A percentile compares a stretch with the other conserved stretches of the same genome.
phyloP scores from a whole-genome alignment of 2,888 invertebrate species.

The Drosophila imparisetae region DNA sequence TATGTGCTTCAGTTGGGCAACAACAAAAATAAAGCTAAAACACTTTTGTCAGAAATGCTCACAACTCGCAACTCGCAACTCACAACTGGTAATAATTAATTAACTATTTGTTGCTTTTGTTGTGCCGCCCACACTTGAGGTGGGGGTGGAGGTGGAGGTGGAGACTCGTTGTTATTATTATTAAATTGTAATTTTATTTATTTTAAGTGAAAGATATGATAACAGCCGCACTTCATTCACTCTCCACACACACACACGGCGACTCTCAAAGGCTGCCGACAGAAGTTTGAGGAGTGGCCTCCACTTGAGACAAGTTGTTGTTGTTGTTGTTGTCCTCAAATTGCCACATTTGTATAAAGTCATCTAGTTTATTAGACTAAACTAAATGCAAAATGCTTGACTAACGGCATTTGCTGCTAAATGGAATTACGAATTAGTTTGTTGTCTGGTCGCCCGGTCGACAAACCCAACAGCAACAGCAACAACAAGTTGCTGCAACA shows the following conservation, averaged over 20 bases:
- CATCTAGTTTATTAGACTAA: conserved; percentile 67
- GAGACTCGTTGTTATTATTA: conserved; percentile 65
- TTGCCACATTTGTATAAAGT: conserved; percentile 60
- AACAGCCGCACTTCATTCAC: conserved; percentile 52
- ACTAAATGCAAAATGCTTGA: conserved; percentile 59
- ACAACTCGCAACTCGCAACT: conserved; percentile 22
- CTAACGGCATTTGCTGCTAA: conserved; percentile 40
- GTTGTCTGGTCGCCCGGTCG: conserved; percentile 8
- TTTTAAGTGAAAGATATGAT: conserved; percentile 80
- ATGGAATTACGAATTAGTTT: conserved; percentile 20
- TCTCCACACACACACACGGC: conserved; percentile 7
- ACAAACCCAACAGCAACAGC: background rate
- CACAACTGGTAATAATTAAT: conserved; percentile 71
- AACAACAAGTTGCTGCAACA: conserved; percentile 70
- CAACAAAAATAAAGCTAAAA: conserved; percentile 44
- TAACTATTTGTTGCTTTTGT: conserved; percentile 80
- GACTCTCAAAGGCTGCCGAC: conserved; percentile 72
- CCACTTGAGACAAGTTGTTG: conserved; percentile 23
- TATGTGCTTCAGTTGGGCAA: conserved; percentile 64
- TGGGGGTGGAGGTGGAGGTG: background rate
- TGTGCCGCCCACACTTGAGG: conserved; percentile 55
- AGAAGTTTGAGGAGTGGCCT: background rate
- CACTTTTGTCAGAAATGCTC: conserved; percentile 73
- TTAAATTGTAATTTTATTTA: conserved; percentile 80
- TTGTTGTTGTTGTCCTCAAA: conserved; percentile 40